phyloP scores from a whole-genome alignment of 2,888 invertebrate species.

The Agrotis segetum region DNA sequence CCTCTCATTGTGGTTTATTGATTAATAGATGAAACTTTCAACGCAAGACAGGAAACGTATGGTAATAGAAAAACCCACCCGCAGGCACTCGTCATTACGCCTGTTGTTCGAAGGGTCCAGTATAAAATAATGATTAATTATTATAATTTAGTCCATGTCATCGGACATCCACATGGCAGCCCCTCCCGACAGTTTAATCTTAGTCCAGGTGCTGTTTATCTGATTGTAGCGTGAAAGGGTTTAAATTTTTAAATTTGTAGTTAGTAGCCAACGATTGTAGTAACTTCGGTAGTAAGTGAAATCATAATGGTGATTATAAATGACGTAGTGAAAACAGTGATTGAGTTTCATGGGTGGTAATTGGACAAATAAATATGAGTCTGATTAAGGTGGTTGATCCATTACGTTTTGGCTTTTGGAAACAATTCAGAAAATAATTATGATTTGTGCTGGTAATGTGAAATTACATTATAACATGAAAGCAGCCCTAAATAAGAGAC shows the following conservation, averaged over 20 bases:
- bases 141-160: conserved; percentile 87
- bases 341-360: conserved; percentile 42
- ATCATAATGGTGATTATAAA: conserved; percentile 59
- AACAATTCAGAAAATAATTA: not conserved
- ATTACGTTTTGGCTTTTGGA: conserved; percentile 10
- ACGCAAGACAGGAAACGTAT: conserved; percentile 82
- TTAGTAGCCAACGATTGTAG: conserved; percentile 58
- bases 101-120: conserved; percentile 80
- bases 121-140: conserved; percentile 89
- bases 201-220: conserved; percentile 88
- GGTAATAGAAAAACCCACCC: conserved; percentile 82
- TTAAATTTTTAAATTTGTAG: conserved; percentile 81
- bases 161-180: conserved; percentile 70
- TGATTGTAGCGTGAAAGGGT: conserved; percentile 87
- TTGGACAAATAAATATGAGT: conserved; percentile 33
- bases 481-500: not conserved
- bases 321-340: conserved; percentile 55
- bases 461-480: too few relatives aligned
- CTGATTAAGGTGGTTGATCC: conserved; percentile 9
- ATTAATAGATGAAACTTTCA: conserved; percentile 78
- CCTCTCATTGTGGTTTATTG: conserved; percentile 78
- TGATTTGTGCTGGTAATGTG: too few relatives aligned
- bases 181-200: conserved; percentile 83
- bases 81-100: conserved; percentile 82
- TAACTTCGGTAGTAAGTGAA: conserved; percentile 56